phyloP scores from a whole-genome alignment of 2,113 vertebrate genomes.

The Alosa alosa region DNA sequence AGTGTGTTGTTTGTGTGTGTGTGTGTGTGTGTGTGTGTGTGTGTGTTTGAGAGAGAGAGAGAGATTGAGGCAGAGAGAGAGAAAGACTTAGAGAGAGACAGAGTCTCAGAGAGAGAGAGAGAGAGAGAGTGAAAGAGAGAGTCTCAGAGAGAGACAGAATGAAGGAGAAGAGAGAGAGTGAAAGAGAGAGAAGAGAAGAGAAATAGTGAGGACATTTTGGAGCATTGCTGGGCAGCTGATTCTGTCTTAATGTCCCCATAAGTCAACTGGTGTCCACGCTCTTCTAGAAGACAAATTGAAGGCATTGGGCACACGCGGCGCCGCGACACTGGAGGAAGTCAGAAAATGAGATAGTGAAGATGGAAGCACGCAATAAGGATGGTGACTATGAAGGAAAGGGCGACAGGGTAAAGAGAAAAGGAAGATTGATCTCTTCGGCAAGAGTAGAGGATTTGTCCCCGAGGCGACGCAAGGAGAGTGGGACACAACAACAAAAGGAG shows the following conservation, averaged over 20 bases:
- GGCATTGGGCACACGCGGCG: neutral
- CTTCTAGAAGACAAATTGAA: constrained; percentile 46
- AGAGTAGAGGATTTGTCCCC: neutral
- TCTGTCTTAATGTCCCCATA: constrained; percentile 63
- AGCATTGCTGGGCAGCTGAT: constrained; percentile 55
- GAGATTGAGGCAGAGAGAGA: neutral
- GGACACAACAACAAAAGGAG: neutral
- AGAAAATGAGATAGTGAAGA: neutral
- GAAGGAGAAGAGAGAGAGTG: too few relatives aligned
- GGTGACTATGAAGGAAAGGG: neutral
- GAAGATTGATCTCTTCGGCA: neutral
- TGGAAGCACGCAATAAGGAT: neutral
- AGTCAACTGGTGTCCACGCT: constrained; percentile 51
- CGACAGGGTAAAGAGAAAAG: neutral
- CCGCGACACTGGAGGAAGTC: neutral
- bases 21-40: neutral
- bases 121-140: neutral
- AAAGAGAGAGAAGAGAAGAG: neutral
- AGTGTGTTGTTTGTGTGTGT: neutral
- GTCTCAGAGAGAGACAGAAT: constrained; percentile 6
- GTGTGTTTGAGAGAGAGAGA: too few relatives aligned
- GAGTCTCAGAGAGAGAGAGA: neutral
- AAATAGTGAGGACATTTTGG: constrained; percentile 50
- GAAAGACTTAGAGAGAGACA: neutral
- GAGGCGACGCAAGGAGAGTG: neutral